Evolutionary conservation across 2,113 vertebrate species (phyloP).

Genomic region (Bothrops jararaca): DNA sequence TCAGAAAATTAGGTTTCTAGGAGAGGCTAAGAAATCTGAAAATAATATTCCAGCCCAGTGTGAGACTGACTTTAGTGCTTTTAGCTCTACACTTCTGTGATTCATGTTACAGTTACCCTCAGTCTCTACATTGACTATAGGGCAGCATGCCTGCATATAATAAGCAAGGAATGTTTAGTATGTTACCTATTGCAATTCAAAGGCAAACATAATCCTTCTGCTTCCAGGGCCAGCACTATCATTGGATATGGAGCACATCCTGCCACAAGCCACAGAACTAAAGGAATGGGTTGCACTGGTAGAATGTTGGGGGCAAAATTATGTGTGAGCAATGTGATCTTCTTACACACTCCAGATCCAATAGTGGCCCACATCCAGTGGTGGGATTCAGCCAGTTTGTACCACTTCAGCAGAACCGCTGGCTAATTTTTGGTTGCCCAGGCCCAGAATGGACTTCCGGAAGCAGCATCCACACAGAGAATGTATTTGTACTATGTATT

Average conservation of each 20-base stretch:
- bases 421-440: no score
- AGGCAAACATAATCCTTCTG: not conserved
- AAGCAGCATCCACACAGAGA: no score
- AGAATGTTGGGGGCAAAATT: not conserved
- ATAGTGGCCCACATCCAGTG: not conserved
- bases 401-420: no score
- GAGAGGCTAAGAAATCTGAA: not conserved
- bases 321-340: not conserved
- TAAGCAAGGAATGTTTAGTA: not conserved
- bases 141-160: not conserved
- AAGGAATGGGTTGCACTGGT: not conserved
- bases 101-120: not conserved
- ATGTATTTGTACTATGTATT: no score
- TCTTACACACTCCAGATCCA: not conserved
- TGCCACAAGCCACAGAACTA: not conserved
- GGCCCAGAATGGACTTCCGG: no score
- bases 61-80: not conserved
- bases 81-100: not conserved
- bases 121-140: not conserved
- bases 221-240: not conserved
- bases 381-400: no score
- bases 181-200: no score
- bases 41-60: not conserved
- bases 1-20: not conserved
- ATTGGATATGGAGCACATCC: not conserved